Evolutionary conservation across 2,888 invertebrate genomes (phyloP).

Genomic region (Lasioglossum lativentre): DNA sequence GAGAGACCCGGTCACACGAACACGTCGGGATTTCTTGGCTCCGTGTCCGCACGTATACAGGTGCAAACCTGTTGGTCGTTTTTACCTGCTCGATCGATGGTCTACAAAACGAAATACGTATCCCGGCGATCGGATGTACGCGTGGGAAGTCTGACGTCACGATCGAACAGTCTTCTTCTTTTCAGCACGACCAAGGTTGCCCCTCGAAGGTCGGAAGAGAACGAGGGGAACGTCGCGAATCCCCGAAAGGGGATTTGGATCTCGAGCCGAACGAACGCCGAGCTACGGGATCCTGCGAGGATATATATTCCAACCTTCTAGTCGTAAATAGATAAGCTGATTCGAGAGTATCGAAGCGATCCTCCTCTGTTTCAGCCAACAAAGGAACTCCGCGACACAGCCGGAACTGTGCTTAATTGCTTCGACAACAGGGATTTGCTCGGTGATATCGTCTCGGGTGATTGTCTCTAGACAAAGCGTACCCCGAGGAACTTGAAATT

Average conservation of each 20-base stretch:
- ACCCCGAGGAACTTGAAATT: neutral
- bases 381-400: neutral
- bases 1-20: conserved; percentile 18
- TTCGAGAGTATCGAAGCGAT: neutral
- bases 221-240: neutral
- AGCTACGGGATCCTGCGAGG: neutral
- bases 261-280: neutral
- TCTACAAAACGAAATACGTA: conserved; percentile 44
- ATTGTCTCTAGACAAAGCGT: neutral
- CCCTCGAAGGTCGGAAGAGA: neutral
- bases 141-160: conserved; percentile 69
- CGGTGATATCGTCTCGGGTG: neutral
- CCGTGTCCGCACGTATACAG: conserved; percentile 30
- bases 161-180: conserved; percentile 50
- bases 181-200: conserved; percentile 64
- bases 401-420: conserved; percentile 1
- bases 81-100: conserved; percentile 59
- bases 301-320: neutral
- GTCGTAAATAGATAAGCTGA: conserved; percentile 2
- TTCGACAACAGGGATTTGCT: conserved; percentile 3
- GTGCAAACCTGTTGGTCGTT: conserved; percentile 46
- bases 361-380: neutral
- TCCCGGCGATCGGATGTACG: conserved; percentile 33
- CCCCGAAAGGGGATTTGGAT: neutral
- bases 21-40: conserved; percentile 38